A percentile compares a stretch with the other conserved stretches of the same genome.
Evolutionary conservation across 2,888 invertebrate species (phyloP).

Genomic region (Limnephilus marmoratus): DNA sequence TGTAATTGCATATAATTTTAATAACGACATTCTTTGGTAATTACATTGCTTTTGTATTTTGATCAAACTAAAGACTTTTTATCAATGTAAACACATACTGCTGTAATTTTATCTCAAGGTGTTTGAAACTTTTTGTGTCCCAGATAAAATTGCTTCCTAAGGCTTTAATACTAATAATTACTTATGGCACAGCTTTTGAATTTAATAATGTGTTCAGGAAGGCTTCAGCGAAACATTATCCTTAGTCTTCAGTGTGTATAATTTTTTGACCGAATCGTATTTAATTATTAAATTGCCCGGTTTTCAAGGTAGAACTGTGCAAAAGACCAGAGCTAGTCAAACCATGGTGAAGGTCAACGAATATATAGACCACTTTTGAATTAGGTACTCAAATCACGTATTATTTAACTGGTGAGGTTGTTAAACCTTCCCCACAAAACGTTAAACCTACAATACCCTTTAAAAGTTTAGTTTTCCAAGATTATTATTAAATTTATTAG

Average conservation of each 20-base stretch:
- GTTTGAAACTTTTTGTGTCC: background rate
- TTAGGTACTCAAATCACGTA: background rate
- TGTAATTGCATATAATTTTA: background rate
- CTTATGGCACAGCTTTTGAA: background rate
- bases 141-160: constrained; percentile 2
- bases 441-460: background rate
- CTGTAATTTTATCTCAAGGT: background rate
- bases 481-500: background rate
- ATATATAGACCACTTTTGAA: background rate
- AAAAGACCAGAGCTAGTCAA: background rate
- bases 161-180: background rate
- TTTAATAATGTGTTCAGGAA: background rate
- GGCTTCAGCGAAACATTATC: background rate
- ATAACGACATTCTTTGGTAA: background rate
- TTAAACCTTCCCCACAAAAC: background rate
- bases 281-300: background rate
- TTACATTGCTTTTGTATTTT: background rate
- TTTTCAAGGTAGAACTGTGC: background rate
- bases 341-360: background rate
- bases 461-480: background rate
- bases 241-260: background rate
- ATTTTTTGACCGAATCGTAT: background rate
- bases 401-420: background rate
- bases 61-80: background rate
- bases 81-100: background rate